Evolutionary conservation across 2,888 invertebrate species (phyloP).

Genomic region (Caradrina clavipalpis): DNA sequence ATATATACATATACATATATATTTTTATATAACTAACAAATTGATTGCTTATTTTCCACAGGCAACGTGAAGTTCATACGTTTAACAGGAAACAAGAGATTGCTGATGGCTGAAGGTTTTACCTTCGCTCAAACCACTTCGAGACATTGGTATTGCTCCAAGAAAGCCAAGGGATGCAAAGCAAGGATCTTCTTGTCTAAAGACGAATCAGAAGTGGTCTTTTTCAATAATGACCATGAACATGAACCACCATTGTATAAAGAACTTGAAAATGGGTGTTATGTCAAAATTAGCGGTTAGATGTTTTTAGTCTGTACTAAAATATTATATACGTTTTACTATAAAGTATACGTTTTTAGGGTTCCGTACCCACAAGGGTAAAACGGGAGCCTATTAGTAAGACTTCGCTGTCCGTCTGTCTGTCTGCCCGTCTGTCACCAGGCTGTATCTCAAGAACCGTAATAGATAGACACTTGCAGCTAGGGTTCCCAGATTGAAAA

Average conservation of each 20-base stretch:
- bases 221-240: slow-evolving; percentile 65
- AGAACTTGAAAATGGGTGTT: slow-evolving; percentile 57
- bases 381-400: no score
- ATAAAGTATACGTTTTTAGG: no score
- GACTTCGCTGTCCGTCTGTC: no score
- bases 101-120: slow-evolving; percentile 75
- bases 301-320: neutral
- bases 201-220: slow-evolving; percentile 61
- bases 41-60: slow-evolving; percentile 46
- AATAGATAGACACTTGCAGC: no score
- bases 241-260: slow-evolving; percentile 73
- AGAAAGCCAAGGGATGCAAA: slow-evolving; percentile 75
- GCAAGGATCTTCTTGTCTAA: slow-evolving; percentile 71
- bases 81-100: slow-evolving; percentile 63
- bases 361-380: no score
- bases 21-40: no score
- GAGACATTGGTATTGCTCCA: slow-evolving; percentile 78
- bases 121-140: slow-evolving; percentile 73
- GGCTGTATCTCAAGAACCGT: no score
- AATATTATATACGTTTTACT: no score
- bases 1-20: no score
- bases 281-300: slow-evolving; percentile 66
- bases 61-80: slow-evolving; percentile 69
- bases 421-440: no score
- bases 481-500: no score